Evolutionary conservation across 2,888 invertebrate species (phyloP).

Genomic region (Neoscelio sp.): DNA sequence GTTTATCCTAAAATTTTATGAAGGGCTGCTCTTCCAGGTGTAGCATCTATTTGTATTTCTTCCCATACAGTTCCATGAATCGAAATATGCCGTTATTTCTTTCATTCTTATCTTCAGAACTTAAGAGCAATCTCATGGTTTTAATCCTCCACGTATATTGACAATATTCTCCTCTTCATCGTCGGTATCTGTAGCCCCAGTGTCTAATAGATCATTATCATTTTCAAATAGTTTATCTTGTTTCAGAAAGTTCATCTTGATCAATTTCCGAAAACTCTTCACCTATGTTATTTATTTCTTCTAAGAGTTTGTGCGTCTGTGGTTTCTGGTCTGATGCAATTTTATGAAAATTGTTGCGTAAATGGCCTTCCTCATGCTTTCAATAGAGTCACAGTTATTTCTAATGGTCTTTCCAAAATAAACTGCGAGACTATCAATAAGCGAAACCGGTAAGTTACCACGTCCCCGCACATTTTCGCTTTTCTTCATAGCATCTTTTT

Average conservation of each 20-base stretch:
- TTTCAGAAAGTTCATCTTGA: constrained; percentile 1
- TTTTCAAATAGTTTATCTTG: neutral
- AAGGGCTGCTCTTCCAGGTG: constrained; percentile 5
- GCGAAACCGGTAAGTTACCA: no score
- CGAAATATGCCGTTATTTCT: neutral
- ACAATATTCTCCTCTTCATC: constrained; percentile 2
- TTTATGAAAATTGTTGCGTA: no score
- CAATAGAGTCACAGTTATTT: no score
- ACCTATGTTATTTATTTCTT: neutral
- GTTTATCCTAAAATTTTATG: constrained; percentile 42
- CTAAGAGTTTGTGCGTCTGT: neutral
- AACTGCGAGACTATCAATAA: no score
- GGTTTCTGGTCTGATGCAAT: no score
- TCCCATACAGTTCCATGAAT: constrained; percentile 1
- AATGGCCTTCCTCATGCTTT: no score
- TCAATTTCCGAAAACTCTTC: constrained; percentile 1
- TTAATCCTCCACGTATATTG: neutral
- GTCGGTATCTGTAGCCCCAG: neutral
- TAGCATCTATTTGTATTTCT: constrained; percentile 2
- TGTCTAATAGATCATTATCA: neutral
- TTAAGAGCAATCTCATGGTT: constrained; percentile 2
- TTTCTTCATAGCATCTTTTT: no score
- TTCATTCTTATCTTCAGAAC: neutral
- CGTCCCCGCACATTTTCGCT: no score
- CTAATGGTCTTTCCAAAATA: no score